Percentiles rank a stretch among this genome's conserved stretches.
Conservation (phyloP, 2,113 vertebrate species). For the Tachysurus vachellii region DNA sequence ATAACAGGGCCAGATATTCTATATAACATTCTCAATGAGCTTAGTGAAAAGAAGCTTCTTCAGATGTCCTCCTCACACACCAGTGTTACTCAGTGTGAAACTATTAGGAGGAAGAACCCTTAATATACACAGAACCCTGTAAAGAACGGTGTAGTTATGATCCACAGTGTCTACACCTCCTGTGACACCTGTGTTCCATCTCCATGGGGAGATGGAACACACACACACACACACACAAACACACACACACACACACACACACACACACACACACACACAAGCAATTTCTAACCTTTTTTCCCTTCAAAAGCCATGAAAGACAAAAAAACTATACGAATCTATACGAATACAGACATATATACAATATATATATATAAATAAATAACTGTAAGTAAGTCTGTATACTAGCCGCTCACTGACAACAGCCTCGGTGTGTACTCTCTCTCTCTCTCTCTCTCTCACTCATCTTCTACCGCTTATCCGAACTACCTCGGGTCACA, state of each 20-base stretch:
- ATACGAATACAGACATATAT: too few species aligned
- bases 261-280: too few species aligned
- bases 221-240: too few species aligned
- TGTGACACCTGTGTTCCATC: too few species aligned
- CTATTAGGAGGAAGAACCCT: background rate
- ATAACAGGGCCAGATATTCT: background rate
- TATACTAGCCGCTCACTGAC: background rate
- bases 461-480: too few species aligned
- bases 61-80: background rate
- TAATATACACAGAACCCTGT: background rate
- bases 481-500: too few species aligned
- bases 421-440: too few species aligned
- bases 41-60: background rate
- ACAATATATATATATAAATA: too few species aligned
- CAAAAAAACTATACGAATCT: background rate
- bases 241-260: too few species aligned
- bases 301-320: background rate
- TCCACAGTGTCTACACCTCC: background rate
- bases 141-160: background rate
- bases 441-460: too few species aligned
- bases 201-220: too few species aligned
- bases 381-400: background rate
- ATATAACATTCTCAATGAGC: background rate
- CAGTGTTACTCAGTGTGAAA: background rate
- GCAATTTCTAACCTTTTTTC: background rate